Conservation (phyloP, 2,113 vertebrate genomes). For the Anseranas semipalmata region DNA sequence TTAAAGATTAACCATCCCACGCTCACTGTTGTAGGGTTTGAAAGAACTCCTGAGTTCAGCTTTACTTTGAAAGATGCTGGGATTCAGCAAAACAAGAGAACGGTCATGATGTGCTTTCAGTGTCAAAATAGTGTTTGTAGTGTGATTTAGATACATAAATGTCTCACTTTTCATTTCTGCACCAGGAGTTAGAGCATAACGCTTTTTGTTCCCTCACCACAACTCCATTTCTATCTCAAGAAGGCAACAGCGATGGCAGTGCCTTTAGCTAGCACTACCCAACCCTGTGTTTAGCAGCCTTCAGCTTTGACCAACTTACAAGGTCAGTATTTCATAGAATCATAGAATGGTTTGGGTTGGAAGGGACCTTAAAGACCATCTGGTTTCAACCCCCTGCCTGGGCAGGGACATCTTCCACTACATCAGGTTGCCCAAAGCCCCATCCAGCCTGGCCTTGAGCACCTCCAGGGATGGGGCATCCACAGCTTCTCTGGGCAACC, state of each 20-base stretch:
- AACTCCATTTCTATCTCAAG: neutral
- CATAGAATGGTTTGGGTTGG: no score
- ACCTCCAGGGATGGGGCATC: no score
- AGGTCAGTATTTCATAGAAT: neutral
- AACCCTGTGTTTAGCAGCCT: neutral
- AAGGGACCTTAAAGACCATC: no score
- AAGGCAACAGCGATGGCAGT: neutral
- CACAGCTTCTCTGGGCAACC: no score
- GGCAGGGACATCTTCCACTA: no score
- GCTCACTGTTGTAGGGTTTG: neutral
- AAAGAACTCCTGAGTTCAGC: neutral
- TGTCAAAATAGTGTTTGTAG: neutral
- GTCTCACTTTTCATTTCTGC: neutral
- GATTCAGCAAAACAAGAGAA: neutral
- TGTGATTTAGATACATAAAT: neutral
- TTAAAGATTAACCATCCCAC: neutral
- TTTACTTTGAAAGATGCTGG: neutral
- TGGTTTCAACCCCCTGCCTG: no score
- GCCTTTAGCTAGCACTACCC: neutral
- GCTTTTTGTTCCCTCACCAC: neutral
- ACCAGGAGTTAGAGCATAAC: neutral
- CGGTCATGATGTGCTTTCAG: neutral
- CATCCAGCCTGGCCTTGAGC: no score
- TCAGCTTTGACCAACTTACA: neutral
- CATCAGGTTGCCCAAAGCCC: no score